phyloP scores from a whole-genome alignment of 2,797 vertebrate species.

The Pantherophis vulpinus region DNA sequence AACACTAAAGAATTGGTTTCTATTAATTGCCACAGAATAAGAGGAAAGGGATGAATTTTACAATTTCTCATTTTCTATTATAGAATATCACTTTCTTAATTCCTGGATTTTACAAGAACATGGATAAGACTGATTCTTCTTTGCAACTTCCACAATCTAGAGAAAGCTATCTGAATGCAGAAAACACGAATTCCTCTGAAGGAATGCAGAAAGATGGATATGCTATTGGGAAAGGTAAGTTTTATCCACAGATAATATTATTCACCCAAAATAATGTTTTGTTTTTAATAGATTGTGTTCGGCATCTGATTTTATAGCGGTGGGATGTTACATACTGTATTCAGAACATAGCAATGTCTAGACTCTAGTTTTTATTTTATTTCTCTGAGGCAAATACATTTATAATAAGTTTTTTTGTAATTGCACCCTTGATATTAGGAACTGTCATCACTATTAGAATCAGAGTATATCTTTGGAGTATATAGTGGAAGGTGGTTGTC shows the following conservation, averaged over 20 bases:
- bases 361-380: not conserved
- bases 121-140: constrained; percentile 64
- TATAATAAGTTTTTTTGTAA: not conserved
- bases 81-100: constrained; percentile 90
- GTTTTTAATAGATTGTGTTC: not conserved
- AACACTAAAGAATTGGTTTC: not conserved
- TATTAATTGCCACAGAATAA: not conserved
- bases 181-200: constrained; percentile 18
- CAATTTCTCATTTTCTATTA: constrained; percentile 13
- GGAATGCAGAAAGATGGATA: constrained; percentile 25
- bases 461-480: not conserved
- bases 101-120: constrained; percentile 86
- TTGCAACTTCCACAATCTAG: constrained; percentile 47
- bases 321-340: not conserved
- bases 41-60: not conserved
- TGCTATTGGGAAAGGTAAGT: constrained; percentile 56
- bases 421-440: not conserved
- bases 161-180: constrained; percentile 16
- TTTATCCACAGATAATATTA: not conserved
- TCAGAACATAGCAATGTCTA: not conserved
- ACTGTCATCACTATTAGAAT: not conserved
- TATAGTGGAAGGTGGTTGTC: not conserved
- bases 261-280: not conserved
- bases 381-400: not conserved
- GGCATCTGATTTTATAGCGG: not conserved